Conservation (phyloP, 2,888 invertebrate species). For the Aphidoletes aphidimyza region DNA sequence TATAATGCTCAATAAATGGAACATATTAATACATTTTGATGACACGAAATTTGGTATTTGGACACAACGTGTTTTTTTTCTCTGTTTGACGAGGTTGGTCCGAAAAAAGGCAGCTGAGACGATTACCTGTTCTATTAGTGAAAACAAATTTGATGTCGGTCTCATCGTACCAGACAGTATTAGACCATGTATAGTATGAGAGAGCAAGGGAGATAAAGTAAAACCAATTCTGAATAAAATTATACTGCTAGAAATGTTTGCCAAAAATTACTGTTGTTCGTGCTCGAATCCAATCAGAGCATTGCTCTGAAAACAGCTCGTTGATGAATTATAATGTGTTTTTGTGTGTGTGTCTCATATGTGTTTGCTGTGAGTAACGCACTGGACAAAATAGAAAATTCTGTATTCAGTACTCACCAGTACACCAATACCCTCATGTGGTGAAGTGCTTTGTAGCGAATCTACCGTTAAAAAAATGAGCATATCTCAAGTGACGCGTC, state of each 20-base stretch:
- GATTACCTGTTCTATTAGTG: not conserved
- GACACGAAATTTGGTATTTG: not conserved
- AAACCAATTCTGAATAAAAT: not conserved
- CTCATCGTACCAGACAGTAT: no score
- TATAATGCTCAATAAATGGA: constrained; percentile 1
- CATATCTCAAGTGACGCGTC: not conserved
- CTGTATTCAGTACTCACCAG: no score
- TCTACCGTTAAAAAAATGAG: not conserved
- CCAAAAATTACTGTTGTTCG: not conserved
- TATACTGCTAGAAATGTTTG: not conserved
- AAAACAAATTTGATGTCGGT: not conserved
- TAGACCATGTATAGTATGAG: no score
- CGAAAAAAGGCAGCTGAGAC: no score
- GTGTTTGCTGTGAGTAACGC: no score
- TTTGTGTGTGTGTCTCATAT: no score
- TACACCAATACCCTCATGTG: no score
- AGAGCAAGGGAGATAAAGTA: not conserved
- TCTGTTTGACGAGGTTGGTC: not conserved
- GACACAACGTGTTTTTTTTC: not conserved
- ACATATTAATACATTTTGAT: constrained; percentile 30
- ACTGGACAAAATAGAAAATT: not conserved
- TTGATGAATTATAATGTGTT: not conserved
- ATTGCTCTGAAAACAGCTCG: no score
- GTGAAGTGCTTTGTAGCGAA: not conserved
- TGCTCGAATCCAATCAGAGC: not conserved